Conservation (phyloP, 2,888 invertebrate genomes). For the Phortica magna region DNA sequence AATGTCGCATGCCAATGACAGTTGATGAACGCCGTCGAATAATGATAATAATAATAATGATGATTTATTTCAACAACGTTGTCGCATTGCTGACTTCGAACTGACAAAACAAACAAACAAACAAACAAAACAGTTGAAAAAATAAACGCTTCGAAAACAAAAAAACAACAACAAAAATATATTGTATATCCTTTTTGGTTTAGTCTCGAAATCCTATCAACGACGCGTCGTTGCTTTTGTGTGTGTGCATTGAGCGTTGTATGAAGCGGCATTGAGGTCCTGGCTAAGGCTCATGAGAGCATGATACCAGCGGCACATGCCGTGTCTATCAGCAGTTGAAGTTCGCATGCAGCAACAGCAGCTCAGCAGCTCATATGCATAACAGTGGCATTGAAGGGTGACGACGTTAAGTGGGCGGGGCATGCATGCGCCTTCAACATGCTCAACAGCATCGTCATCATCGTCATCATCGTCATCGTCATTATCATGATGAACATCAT, state of each 20-base stretch:
- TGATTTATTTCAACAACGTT: constrained; percentile 52
- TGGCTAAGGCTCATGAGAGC: neutral
- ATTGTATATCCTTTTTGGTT: constrained; percentile 42
- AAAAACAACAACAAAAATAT: neutral
- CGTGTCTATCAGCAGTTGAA: neutral
- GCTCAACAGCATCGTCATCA: constrained; percentile 14
- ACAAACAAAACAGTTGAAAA: constrained; percentile 33
- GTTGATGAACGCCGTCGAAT: neutral
- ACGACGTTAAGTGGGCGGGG: constrained; percentile 11
- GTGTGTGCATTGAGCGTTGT: constrained; percentile 44
- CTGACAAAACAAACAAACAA: constrained; percentile 48
- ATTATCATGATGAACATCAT: too few species aligned
- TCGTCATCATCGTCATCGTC: constrained; percentile 24
- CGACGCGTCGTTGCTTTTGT: constrained; percentile 43
- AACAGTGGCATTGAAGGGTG: neutral
- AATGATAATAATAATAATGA: neutral
- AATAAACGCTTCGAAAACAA: constrained; percentile 34
- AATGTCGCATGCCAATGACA: constrained; percentile 6
- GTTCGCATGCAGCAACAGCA: constrained; percentile 3
- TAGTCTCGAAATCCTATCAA: constrained; percentile 63
- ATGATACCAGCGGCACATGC: constrained; percentile 28
- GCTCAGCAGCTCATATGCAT: constrained; percentile 23
- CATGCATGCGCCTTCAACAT: neutral
- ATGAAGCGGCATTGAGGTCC: constrained; percentile 19
- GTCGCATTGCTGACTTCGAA: constrained; percentile 50